These are phyloP conservation scores for Morelia viridis DNA, from an alignment of 2,797 vertebrate genomes.

Conservation along the genomic window DNA sequence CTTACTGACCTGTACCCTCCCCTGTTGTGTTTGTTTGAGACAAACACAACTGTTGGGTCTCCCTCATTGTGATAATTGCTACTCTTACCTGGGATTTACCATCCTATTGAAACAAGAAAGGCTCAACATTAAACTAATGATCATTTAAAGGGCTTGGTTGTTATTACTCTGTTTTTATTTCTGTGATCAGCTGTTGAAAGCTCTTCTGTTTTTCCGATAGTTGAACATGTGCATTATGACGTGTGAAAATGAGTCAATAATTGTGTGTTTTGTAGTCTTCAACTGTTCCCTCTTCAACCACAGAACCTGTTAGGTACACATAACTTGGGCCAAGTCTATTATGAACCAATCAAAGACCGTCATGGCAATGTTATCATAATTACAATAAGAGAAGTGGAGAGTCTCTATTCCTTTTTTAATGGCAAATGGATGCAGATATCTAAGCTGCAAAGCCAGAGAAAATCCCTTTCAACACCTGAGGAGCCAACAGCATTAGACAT, in stretches of 20 bases:
- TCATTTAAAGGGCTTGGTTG: not conserved
- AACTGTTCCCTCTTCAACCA: constrained; percentile 28
- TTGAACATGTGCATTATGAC: not conserved
- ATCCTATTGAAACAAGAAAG: not conserved
- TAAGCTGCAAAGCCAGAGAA: constrained; percentile 96
- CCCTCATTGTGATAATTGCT: not conserved
- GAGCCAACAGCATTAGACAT: constrained; percentile 96
- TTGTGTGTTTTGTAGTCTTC: not conserved
- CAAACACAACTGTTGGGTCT: not conserved
- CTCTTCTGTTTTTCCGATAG: not conserved
- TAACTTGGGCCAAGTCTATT: constrained; percentile 92
- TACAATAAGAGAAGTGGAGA: constrained; percentile 89
- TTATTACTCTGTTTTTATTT: not conserved
- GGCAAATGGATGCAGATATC: constrained; percentile 95
- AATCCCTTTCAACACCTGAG: constrained; percentile 95
- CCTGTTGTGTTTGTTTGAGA: too few species aligned
- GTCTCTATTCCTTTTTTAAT: constrained; percentile 87
- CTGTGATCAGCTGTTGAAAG: not conserved
- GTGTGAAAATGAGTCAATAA: not conserved
- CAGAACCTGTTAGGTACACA: constrained; percentile 96
- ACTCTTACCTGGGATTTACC: not conserved
- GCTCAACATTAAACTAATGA: not conserved
- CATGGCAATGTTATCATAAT: constrained; percentile 94
- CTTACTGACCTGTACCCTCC: too few species aligned
- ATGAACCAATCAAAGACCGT: constrained; percentile 95